Percentiles rank a stretch among this genome's conserved stretches.
Evolutionary conservation across 2,888 invertebrate genomes (phyloP).

Genomic region (Corbicula japonica): DNA sequence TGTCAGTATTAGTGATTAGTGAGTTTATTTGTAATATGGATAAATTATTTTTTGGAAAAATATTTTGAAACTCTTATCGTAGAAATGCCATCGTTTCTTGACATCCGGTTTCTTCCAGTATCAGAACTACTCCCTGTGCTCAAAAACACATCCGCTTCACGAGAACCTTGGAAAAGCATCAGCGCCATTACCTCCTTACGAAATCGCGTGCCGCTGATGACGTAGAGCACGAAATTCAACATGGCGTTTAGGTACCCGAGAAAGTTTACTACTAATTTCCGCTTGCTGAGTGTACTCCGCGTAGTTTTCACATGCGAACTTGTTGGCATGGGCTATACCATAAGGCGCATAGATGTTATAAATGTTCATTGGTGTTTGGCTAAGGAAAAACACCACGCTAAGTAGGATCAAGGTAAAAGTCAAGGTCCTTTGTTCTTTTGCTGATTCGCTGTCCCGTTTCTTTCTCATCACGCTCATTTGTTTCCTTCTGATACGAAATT

Average conservation of each 20-base stretch:
- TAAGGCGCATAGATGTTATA: conserved; percentile 46
- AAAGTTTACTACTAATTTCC: conserved; percentile 59
- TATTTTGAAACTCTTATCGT: too few species aligned
- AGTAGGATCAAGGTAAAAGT: conserved; percentile 45
- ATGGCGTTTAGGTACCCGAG: conserved; percentile 74
- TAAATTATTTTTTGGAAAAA: too few species aligned
- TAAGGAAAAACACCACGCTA: conserved; percentile 51
- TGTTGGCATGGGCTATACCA: conserved; percentile 16
- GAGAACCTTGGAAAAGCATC: conserved; percentile 45
- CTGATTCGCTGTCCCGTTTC: conserved; percentile 6
- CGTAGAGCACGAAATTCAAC: conserved; percentile 75
- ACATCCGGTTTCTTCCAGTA: too few species aligned
- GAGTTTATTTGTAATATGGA: too few species aligned
- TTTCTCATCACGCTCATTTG: conserved; percentile 24
- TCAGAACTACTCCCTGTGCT: too few species aligned
- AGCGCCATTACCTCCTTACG: conserved; percentile 67
- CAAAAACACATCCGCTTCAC: conserved; percentile 51
- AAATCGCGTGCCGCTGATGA: conserved; percentile 74
- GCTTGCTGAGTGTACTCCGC: conserved; percentile 27
- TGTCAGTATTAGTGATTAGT: too few species aligned
- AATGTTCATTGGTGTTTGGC: conserved; percentile 51
- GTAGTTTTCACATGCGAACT: conserved; percentile 32
- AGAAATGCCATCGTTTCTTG: too few species aligned
- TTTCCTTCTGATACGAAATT: conserved; percentile 9
- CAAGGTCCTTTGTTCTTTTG: conserved; percentile 31